Conservation (phyloP, 2,888 invertebrate genomes). For the Calameuta pallipes region DNA sequence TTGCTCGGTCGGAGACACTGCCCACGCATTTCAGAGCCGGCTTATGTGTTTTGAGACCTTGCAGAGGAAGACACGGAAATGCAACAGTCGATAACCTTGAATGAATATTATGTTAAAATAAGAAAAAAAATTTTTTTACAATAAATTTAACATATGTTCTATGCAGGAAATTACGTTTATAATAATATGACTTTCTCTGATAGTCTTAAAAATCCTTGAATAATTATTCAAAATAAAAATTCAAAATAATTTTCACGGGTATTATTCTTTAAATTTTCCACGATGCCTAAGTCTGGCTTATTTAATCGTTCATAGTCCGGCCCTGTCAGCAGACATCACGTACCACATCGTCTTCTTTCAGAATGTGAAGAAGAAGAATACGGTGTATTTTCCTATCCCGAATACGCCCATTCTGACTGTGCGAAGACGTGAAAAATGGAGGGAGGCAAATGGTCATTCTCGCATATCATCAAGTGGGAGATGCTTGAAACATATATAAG, state of each 20-base stretch:
- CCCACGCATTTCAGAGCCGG: not conserved
- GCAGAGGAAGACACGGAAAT: not conserved
- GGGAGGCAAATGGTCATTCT: not conserved
- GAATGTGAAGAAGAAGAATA: not conserved
- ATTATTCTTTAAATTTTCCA: not conserved
- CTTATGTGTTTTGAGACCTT: not conserved
- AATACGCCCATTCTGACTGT: not conserved
- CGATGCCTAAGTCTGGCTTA: not conserved
- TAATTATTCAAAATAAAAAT: not conserved
- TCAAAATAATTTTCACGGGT: not conserved
- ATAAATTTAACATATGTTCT: not conserved
- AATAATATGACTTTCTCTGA: not conserved
- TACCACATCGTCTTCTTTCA: not conserved
- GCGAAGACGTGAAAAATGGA: conserved; percentile 23
- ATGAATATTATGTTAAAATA: not conserved
- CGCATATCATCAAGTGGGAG: conserved; percentile 31
- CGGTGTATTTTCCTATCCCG: not conserved
- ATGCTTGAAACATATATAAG: conserved; percentile 30
- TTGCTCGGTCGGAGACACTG: not conserved
- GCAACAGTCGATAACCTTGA: not conserved
- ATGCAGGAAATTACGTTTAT: not conserved
- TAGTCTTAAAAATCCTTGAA: not conserved
- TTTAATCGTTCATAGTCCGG: not conserved
- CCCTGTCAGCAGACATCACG: not conserved
- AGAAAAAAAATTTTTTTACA: not conserved